A percentile compares a stretch with the other conserved stretches of the same genome.
Conservation (phyloP, 2,113 vertebrate species). For the Gallinago undulata region DNA sequence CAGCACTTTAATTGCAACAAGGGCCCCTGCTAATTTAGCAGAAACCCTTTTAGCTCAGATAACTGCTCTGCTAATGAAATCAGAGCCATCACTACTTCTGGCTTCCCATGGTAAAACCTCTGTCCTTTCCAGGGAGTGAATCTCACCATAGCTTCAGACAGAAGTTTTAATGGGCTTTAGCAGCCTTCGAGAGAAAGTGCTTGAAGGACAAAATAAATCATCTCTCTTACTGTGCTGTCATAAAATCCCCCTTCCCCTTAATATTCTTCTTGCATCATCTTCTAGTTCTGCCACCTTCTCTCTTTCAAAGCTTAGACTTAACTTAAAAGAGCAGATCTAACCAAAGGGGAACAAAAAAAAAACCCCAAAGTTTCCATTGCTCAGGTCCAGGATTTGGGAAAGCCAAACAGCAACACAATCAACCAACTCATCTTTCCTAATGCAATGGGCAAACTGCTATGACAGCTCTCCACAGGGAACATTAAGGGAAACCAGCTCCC, state of each 20-base stretch:
- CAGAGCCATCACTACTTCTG: conserved; percentile 5
- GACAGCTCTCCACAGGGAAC: not conserved
- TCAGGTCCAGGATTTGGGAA: not conserved
- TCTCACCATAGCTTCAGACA: conserved; percentile 1
- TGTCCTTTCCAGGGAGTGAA: conserved; percentile 7
- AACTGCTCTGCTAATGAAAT: conserved; percentile 45
- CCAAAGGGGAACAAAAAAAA: not conserved
- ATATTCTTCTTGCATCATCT: not conserved
- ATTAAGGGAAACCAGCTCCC: not conserved
- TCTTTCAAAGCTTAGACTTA: not conserved
- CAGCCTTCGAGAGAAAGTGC: not conserved
- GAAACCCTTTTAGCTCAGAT: conserved; percentile 28
- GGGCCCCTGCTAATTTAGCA: conserved; percentile 16
- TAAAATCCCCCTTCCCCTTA: conserved; percentile 31
- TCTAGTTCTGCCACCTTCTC: not conserved
- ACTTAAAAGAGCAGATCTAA: not conserved
- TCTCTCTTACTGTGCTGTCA: not conserved
- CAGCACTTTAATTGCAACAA: conserved; percentile 7
- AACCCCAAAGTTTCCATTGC: not conserved
- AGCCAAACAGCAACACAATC: not conserved
- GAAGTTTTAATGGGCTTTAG: conserved; percentile 40
- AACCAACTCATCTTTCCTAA: not conserved
- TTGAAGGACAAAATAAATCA: conserved; percentile 52
- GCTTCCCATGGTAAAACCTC: conserved; percentile 20
- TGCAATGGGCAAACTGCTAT: not conserved